A percentile compares a stretch with the other conserved stretches of the same genome.
Evolutionary conservation across 2,888 invertebrate genomes (phyloP).

Genomic region (Eupelmus urozonus): DNA sequence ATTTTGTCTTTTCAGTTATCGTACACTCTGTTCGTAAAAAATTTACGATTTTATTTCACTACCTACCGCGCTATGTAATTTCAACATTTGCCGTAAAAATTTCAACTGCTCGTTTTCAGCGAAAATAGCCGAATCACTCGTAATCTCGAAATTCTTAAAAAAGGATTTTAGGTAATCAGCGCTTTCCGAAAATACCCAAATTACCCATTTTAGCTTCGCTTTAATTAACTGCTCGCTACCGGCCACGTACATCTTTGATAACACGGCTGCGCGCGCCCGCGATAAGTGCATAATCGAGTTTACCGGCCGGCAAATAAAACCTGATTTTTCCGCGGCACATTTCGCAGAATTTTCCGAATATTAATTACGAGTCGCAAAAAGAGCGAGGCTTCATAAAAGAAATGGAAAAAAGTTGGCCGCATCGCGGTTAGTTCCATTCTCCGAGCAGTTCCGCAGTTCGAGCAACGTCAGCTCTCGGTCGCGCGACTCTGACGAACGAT

Average conservation of each 20-base stretch:
- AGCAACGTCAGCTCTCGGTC: constrained; percentile 34
- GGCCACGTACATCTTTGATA: too few species aligned
- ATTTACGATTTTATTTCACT: too few species aligned
- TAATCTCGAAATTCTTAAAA: background rate
- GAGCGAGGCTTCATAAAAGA: background rate
- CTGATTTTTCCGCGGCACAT: background rate
- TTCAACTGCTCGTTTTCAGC: too few species aligned
- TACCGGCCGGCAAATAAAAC: background rate
- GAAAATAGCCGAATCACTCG: too few species aligned
- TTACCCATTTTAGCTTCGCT: too few species aligned
- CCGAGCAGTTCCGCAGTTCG: background rate
- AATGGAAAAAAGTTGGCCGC: constrained; percentile 10
- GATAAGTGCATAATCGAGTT: background rate
- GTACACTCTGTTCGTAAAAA: too few species aligned
- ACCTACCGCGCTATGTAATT: too few species aligned
- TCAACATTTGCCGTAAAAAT: too few species aligned
- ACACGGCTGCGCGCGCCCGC: too few species aligned
- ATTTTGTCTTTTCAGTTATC: too few species aligned
- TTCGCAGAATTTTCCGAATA: constrained; percentile 1
- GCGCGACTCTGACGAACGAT: constrained; percentile 28
- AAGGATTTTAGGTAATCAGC: background rate
- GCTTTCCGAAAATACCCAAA: background rate
- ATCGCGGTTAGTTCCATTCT: too few species aligned
- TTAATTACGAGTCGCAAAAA: constrained; percentile 12
- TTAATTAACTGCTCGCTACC: too few species aligned